Base-by-base conservation (phyloP, 2,113 vertebrate species). In the Ctenodactylus gundi region DNA sequence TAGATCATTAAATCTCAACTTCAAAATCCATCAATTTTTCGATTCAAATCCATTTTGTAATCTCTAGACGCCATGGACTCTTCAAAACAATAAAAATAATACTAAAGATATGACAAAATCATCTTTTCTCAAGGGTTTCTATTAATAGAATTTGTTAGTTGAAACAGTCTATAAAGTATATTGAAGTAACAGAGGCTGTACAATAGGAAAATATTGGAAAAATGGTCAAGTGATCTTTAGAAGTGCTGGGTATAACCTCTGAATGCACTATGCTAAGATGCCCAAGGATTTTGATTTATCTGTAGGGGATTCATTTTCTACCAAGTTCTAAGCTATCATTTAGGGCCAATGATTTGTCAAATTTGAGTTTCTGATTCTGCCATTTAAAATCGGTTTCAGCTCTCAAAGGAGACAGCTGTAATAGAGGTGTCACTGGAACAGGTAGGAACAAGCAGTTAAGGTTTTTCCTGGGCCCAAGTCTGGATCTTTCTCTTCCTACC, bases 41-140 rank as follows among this genome's bases (percentile, higher is more conserved):
- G 17, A 64, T 68, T 91, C 34, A 65, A 91, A 62, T 1, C 10
- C 49, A 53, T 58, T 11, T 46, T 62, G 34, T 85, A 29, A 57
- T 67, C 10, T 64, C 55, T 9, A 72, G 29, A 91, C 29, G 13
- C 82, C 41, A 34, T 13, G 68, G 34, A 51, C 23, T 62, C 93
- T 46, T 62, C 34, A 64, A 82, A 88, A 91, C 36, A 82, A 91
- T 36, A 77, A 72, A 82, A 67, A 68, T 46, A 51, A 76, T 25
- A 76, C 84, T 27, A 65, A 88, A 91, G 29, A 11, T 51, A 46
- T 80, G 14, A 41, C 49, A 83, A 82, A 85, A 46, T 31, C 1
- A 88, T 51, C 0, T 0, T 39, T 85, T 82, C 29, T 70, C 44
- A 64, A 67, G 9, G 60, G 14, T 88, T 77, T 44, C 60, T 49